Evolutionary conservation across 92 coral and sea anemone species (phyloP).

Genomic region (Muricea muricata): DNA sequence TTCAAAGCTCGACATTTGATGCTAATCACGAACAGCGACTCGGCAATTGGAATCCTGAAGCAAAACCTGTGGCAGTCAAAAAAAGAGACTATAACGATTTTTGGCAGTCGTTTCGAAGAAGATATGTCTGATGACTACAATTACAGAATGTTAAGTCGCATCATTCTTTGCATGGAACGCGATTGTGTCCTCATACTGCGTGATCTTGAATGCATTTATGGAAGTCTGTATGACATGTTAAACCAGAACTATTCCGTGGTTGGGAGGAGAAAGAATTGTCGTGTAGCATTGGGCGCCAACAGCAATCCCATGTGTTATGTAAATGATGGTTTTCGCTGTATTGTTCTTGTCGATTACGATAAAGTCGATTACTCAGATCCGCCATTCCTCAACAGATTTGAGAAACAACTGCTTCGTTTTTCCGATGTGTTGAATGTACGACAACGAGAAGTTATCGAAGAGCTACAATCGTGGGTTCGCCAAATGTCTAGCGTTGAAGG

Average conservation of each 20-base stretch:
- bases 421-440: slow-evolving; percentile 47
- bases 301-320: slow-evolving; percentile 97
- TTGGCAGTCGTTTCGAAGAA: slow-evolving; percentile 93
- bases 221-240: slow-evolving; percentile 94
- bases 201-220: slow-evolving; percentile 89
- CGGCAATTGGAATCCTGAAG: slow-evolving; percentile 89
- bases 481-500: slow-evolving; percentile 38
- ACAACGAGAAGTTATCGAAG: slow-evolving; percentile 5
- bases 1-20: slow-evolving; percentile 84
- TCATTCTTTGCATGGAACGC: slow-evolving; percentile 92
- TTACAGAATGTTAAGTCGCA: slow-evolving; percentile 88
- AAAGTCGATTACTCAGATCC: slow-evolving; percentile 69
- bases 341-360: slow-evolving; percentile 59
- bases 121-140: slow-evolving; percentile 89
- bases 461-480: slow-evolving; percentile 42
- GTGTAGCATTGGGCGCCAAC: slow-evolving; percentile 92
- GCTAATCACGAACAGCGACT: slow-evolving; percentile 88
- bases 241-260: slow-evolving; percentile 91
- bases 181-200: slow-evolving; percentile 87
- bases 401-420: slow-evolving; percentile 70
- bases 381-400: slow-evolving; percentile 72
- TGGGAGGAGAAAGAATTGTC: slow-evolving; percentile 90
- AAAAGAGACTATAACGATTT: slow-evolving; percentile 88
- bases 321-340: slow-evolving; percentile 82
- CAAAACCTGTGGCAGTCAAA: slow-evolving; percentile 70